Evolutionary conservation across 2,888 invertebrate species (phyloP), one percentile per base, ranked within the genome.

Genomic region (Scaeva pyrastri): DNA sequence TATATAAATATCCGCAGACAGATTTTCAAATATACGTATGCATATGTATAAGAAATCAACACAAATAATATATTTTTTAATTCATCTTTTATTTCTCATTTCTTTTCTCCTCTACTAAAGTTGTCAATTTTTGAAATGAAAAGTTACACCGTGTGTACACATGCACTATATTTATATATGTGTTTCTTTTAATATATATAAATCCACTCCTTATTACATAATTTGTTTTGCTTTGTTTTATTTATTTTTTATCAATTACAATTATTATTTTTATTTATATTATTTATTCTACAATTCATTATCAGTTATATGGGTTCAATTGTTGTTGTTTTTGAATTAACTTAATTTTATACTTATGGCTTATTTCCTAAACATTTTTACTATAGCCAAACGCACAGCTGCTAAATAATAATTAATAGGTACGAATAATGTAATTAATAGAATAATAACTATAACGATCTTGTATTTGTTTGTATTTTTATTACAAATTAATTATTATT

Each of bases 221-320:
- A 76, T 71, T 84, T 56, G 26, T 48, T 39, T 50, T 52, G 55
- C 68, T 52, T 5, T 8, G 19, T 58, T 62, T 55, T 36, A 36
- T 12, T 56, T 66, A 45, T 48, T 71, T 21, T 76, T 58, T 50
- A 76, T 71, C 76, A 76, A 66, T 82, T 82, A 82, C 66, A 84
- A 74, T 64, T 78, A 62, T 56, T 68, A 23, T 58, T 83, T 73
- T 55, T 56, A 72, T 77, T 55, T 60, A 74, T 86, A 86, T 86
- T 86, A 86, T 86, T 73, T 86, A 86, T 74, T 86, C 86, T 86
- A 86, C 86, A 86, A 71, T 82, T 82, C 71, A 71, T 86, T 86
- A 78, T 86, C 71, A 78, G 48, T 82, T 78, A 74, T 82, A 82
- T 74, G 66, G 73, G 39, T 70, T 68, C 76, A 77, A 76, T 80